Conservation (phyloP, 1,140 invertebrate species). For the Zophobas atratus region DNA sequence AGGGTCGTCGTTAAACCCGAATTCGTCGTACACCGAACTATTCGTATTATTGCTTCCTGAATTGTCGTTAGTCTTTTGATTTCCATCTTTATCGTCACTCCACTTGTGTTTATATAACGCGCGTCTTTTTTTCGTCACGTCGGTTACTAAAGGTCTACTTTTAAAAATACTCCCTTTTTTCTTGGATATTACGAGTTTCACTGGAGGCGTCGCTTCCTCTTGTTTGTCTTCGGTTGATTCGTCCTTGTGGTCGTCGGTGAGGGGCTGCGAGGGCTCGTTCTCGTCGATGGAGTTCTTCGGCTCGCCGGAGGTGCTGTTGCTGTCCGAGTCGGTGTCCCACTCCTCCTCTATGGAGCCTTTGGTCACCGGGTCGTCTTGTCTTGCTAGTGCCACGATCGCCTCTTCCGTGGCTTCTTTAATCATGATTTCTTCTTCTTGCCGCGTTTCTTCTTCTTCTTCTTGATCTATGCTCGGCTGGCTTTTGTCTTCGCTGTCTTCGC, state of each 20-base stretch:
- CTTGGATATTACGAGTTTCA: slow-evolving; percentile 78
- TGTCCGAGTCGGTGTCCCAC: slow-evolving; percentile 60
- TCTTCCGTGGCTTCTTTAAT: slow-evolving; percentile 53
- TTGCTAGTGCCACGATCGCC: slow-evolving; percentile 48
- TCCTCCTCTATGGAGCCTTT: slow-evolving; percentile 57
- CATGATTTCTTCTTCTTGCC: slow-evolving; percentile 48
- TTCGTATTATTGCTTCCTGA: slow-evolving; percentile 1
- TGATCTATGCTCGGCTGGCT: too few species aligned
- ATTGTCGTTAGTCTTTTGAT: slow-evolving; percentile 62
- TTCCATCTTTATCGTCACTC: slow-evolving; percentile 74
- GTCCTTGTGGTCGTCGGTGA: slow-evolving; percentile 61
- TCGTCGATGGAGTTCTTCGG: slow-evolving; percentile 1
- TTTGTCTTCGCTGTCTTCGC: too few species aligned
- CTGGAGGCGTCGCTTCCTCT: slow-evolving; percentile 63
- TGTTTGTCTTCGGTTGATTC: slow-evolving; percentile 56
- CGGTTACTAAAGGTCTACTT: slow-evolving; percentile 80
- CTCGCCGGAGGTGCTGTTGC: slow-evolving; percentile 60
- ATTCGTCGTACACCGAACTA: slow-evolving; percentile 64
- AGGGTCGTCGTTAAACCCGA: slow-evolving; percentile 66
- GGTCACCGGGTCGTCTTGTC: slow-evolving; percentile 33
- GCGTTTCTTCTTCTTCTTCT: background rate
- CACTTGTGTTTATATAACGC: slow-evolving; percentile 91
- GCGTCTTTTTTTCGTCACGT: slow-evolving; percentile 83
- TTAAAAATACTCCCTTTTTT: slow-evolving; percentile 94
- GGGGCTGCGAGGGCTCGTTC: background rate